Base-by-base conservation (phyloP, 2,888 invertebrate species). In the Charanyca ferruginea region DNA sequence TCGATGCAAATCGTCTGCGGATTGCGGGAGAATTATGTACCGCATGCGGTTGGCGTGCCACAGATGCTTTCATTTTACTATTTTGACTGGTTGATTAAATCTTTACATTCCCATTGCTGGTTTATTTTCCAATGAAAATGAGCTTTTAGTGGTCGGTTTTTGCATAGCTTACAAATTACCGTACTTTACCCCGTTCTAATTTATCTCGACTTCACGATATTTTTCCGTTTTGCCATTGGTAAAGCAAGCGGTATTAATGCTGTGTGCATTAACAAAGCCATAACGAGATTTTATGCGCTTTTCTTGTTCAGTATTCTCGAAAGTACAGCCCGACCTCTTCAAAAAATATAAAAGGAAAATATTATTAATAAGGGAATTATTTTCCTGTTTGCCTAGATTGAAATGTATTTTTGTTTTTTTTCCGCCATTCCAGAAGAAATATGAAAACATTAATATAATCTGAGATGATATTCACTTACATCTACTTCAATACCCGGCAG, bases 401-500 rank as follows among this genome's bases (percentile, higher is more conserved):
- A 32, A 66, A 54, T 58, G 16, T 41, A 23, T 66, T 54, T 73
- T 59, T 41, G 9, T 22, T 0, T 60, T 45, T 51, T n/a, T 49
- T 42, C 35, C 2, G 35, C 6, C 9, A n/a, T 42, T 49, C 11
- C 22, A 51, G 11, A 51, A 45, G 0, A 7, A 38, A 32, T 51
- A 20, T 6, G 11, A 9, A 5, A 13, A 32, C 4, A 13, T 13
- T 8, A 23, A 23, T 11, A 13, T 13, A 59, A 28, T 18, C 3
- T 35, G 3, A 22, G 3, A 2, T 22, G 8, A 3, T 49, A 20
- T 45, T 13, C 53, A 97, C 97, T 97, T 92, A 98, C 98, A 91
- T 98, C 97, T 54, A 98, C 97, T 90, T 97, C 96, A 57, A 96
- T 94, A 62, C 97, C 97, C 9, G 97, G 96, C 57, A 97, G 92